phyloP scores from a whole-genome alignment of 2,888 invertebrate genomes.

The Brachylomia viminalis region DNA sequence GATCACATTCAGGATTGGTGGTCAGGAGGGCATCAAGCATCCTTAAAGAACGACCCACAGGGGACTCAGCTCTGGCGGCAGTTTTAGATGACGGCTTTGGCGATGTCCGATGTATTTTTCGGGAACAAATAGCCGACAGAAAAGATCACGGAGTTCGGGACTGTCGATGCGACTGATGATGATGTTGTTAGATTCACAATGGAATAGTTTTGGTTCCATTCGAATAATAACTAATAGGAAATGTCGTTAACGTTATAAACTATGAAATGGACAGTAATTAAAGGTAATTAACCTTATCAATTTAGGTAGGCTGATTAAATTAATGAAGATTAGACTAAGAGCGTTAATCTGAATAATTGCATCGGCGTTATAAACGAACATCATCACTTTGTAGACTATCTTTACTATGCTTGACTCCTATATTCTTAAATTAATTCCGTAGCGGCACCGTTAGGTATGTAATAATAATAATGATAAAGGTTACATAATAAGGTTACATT shows the following conservation, averaged over 20 bases:
- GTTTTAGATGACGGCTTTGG: too few species aligned
- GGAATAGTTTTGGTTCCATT: constrained; percentile 4
- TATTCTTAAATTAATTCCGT: not conserved
- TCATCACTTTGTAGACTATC: not conserved
- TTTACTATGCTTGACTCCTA: not conserved
- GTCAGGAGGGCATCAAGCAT: too few species aligned
- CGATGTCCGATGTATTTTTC: too few species aligned
- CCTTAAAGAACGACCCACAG: too few species aligned
- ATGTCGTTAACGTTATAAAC: constrained; percentile 1
- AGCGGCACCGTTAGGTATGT: too few species aligned
- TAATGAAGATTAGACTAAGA: constrained; percentile 23
- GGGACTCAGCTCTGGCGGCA: too few species aligned
- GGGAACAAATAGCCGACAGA: too few species aligned
- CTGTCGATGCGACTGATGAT: too few species aligned
- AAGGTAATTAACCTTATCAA: constrained; percentile 52
- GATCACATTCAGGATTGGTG: too few species aligned
- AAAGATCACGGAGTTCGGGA: too few species aligned
- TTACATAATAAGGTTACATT: too few species aligned
- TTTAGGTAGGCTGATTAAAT: constrained; percentile 34
- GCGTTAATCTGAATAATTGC: constrained; percentile 21
- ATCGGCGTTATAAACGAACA: not conserved
- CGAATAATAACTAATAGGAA: not conserved
- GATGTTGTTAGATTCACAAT: not conserved
- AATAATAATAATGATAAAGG: too few species aligned
- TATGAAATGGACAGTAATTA: constrained; percentile 36